Conservation (phyloP, 37 sponge, comb jelly and placozoan genomes). For the Tethya wilhelma region DNA sequence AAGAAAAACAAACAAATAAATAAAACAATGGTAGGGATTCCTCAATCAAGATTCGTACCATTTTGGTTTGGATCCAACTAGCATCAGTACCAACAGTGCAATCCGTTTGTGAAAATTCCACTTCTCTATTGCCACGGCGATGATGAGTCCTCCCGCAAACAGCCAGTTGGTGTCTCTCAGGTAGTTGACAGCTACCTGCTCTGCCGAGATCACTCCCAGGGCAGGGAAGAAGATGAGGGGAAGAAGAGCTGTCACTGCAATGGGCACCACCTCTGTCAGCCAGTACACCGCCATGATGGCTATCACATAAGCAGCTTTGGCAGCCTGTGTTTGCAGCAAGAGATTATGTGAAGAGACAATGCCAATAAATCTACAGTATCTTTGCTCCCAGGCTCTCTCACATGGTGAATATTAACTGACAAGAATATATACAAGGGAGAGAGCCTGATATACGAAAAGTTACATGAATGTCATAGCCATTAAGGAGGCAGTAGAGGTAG, state of each 20-base stretch:
- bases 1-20: too few relatives aligned
- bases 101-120: conserved; percentile 93
- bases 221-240: conserved; percentile 91
- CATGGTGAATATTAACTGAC: neutral
- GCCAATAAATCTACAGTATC: too few relatives aligned
- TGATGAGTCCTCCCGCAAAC: conserved; percentile 85
- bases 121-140: conserved; percentile 92
- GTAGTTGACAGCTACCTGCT: conserved; percentile 65
- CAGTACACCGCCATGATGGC: conserved; percentile 86
- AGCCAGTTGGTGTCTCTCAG: conserved; percentile 88
- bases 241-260: conserved; percentile 88
- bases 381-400: neutral
- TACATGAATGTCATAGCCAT: too few relatives aligned
- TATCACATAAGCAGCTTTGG: conserved; percentile 78
- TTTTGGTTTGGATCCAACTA: conserved; percentile 76
- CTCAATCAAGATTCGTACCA: conserved; percentile 30
- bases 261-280: conserved; percentile 85
- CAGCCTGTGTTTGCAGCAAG: conserved; percentile 32
- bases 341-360: conserved; percentile 1
- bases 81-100: conserved; percentile 80
- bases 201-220: conserved; percentile 76
- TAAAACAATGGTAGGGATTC: too few relatives aligned
- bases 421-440: neutral
- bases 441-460: too few relatives aligned
- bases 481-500: too few relatives aligned